phyloP scores from a whole-genome alignment of 2,797 vertebrate species.

The Alectoris magna region DNA sequence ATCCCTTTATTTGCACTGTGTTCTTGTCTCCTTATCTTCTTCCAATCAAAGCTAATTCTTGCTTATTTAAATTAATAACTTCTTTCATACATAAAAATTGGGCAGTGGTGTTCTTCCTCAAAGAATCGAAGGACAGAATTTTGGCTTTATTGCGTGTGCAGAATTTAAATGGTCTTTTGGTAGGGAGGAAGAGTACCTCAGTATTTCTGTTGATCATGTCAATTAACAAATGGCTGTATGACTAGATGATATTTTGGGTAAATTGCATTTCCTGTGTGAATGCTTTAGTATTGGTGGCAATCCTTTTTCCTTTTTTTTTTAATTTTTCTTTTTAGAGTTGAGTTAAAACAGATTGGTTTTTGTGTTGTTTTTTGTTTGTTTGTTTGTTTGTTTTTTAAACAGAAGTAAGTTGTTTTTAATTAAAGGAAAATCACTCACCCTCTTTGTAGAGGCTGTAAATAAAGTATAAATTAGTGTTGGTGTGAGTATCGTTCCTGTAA shows the following conservation, averaged over 20 bases:
- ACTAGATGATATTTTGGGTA: background rate
- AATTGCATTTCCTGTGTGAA: background rate
- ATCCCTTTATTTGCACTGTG: background rate
- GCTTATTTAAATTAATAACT: background rate
- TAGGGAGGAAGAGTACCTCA: background rate
- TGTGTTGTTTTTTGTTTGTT: background rate
- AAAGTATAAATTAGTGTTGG: background rate
- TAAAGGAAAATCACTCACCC: background rate
- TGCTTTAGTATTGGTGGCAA: background rate
- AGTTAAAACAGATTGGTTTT: background rate
- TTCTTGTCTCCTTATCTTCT: background rate
- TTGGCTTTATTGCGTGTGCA: background rate
- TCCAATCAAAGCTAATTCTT: background rate
- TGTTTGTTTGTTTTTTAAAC: background rate
- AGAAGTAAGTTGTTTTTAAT: background rate
- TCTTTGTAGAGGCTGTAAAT: constrained; percentile 14
- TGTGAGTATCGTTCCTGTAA: background rate
- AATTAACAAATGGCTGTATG: background rate
- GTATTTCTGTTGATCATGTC: background rate
- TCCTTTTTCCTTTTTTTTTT: background rate
- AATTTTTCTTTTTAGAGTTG: background rate
- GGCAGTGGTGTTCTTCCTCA: background rate
- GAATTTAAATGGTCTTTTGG: background rate
- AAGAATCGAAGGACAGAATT: background rate
- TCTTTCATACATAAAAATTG: background rate